Evolutionary conservation across 2,888 invertebrate species (phyloP).

Genomic region (Dermolepida albohirtum): DNA sequence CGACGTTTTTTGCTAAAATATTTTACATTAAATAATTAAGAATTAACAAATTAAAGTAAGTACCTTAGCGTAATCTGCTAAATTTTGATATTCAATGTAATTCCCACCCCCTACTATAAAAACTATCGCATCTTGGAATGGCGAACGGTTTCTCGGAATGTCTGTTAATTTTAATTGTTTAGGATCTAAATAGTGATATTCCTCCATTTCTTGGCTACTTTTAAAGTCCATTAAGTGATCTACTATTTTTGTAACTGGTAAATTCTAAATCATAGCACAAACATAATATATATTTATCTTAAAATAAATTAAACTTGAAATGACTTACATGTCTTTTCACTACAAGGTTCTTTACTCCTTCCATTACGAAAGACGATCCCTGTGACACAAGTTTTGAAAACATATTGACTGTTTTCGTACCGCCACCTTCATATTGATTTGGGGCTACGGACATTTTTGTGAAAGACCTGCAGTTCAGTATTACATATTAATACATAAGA

Average conservation of each 20-base stretch:
- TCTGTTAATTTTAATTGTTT: constrained; percentile 86
- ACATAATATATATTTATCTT: constrained; percentile 2
- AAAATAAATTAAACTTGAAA: background rate
- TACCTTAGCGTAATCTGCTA: constrained; percentile 93
- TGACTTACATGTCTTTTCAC: constrained; percentile 93
- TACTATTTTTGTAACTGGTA: constrained; percentile 93
- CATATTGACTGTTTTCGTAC: constrained; percentile 97
- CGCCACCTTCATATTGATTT: constrained; percentile 90
- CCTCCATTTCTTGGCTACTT: constrained; percentile 82
- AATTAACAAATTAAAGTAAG: background rate
- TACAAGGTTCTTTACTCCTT: constrained; percentile 98
- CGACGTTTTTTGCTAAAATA: constrained; percentile 77
- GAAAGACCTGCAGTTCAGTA: constrained; percentile 72
- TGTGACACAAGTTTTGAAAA: constrained; percentile 97
- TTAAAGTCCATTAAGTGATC: constrained; percentile 89
- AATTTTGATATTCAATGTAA: constrained; percentile 99
- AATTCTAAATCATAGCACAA: constrained; percentile 72
- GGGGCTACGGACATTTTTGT: constrained; percentile 79
- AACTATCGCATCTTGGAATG: constrained; percentile 90
- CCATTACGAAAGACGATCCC: constrained; percentile 99
- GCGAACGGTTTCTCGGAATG: constrained; percentile 73
- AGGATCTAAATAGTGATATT: constrained; percentile 95
- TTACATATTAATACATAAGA: constrained; percentile 12
- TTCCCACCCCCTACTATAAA: constrained; percentile 95
- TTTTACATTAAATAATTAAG: constrained; percentile 18